Conservation (phyloP, 2,113 vertebrate genomes). For the Paracanthobrama guichenoti region DNA sequence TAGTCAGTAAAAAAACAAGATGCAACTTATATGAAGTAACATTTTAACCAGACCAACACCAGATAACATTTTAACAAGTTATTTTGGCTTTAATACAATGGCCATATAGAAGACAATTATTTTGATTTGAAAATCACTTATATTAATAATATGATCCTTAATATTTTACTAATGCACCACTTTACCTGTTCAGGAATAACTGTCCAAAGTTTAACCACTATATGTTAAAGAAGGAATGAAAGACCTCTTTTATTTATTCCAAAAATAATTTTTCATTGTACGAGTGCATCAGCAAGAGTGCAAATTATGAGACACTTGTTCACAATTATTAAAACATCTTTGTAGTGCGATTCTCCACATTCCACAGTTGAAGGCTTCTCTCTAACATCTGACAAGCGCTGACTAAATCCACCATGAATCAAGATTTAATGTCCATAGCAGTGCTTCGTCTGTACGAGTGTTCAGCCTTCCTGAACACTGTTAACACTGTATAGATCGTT, state of each 20-base stretch:
- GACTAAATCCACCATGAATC: not conserved
- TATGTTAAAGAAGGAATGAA: not conserved
- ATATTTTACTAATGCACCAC: not conserved
- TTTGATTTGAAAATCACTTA: not conserved
- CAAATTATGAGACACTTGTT: not conserved
- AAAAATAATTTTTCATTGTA: not conserved
- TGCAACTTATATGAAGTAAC: not conserved
- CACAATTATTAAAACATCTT: not conserved
- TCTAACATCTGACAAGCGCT: not conserved
- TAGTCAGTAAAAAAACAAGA: not conserved
- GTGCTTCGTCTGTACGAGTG: not conserved
- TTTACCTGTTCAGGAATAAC: not conserved
- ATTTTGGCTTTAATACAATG: not conserved
- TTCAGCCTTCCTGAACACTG: constrained; percentile 49
- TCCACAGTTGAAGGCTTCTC: not conserved
- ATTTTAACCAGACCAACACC: no score
- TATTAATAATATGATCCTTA: not conserved
- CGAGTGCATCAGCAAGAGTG: not conserved
- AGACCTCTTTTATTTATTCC: not conserved
- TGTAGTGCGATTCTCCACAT: not conserved
- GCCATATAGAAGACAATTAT: not conserved
- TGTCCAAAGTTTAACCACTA: not conserved
- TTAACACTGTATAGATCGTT: constrained; percentile 84
- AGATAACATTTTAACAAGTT: not conserved
- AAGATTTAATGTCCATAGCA: not conserved